Conservation (phyloP, 92 coral and sea anemone genomes). For the Porites divaricata region DNA sequence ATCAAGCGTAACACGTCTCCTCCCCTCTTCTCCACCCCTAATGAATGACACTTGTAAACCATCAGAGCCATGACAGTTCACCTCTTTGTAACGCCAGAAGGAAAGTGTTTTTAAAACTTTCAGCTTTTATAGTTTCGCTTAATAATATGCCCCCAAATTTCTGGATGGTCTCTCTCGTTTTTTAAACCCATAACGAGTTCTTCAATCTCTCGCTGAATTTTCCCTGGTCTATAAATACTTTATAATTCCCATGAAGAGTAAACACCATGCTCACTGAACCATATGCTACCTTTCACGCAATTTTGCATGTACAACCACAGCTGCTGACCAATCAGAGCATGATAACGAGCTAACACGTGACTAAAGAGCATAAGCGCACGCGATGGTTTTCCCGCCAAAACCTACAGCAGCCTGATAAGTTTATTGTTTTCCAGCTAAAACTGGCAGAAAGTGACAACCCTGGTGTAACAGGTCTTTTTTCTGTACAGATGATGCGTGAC, state of each 20-base stretch:
- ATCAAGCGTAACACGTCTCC: background rate
- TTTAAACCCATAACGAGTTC: background rate
- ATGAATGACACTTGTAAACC: background rate
- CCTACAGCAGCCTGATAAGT: too few relatives aligned
- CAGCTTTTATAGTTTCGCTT: background rate
- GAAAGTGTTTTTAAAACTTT: background rate
- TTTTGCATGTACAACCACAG: background rate
- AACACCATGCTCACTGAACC: conserved; percentile 26
- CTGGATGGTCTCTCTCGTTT: background rate
- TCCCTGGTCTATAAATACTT: conserved; percentile 16
- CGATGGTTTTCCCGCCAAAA: background rate
- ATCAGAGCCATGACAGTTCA: background rate
- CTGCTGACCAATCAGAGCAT: background rate
- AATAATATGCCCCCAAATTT: background rate
- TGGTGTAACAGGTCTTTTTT: too few relatives aligned
- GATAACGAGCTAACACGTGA: background rate
- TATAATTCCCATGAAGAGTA: background rate
- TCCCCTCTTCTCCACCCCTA: background rate
- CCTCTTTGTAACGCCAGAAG: background rate
- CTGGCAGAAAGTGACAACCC: background rate
- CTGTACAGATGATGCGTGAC: too few relatives aligned
- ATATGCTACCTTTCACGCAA: background rate
- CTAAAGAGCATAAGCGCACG: background rate
- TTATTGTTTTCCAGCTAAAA: conserved; percentile 25
- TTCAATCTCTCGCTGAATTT: too few relatives aligned